These are phyloP conservation scores for Psittacula echo DNA, from an alignment of 2,797 vertebrate genomes.

Conservation along the genomic window DNA sequence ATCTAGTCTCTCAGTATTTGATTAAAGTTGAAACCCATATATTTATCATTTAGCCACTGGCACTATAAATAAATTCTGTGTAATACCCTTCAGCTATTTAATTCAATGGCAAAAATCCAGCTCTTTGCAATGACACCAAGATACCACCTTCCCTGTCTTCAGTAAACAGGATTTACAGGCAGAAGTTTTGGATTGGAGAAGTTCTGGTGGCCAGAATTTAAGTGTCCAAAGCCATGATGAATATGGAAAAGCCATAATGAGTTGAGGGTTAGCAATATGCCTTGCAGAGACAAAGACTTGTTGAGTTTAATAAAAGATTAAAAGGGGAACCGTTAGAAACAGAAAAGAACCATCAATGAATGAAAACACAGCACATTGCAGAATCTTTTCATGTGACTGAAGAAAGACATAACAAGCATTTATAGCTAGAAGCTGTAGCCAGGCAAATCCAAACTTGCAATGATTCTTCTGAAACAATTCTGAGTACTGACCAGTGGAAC, in stretches of 20 bases:
- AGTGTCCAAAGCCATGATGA: background rate
- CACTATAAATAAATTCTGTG: background rate
- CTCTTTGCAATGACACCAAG: background rate
- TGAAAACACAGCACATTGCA: background rate
- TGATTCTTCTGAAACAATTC: background rate
- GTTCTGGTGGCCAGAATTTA: background rate
- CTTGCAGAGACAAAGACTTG: background rate
- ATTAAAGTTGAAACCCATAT: background rate
- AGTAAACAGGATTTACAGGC: background rate
- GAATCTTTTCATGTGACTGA: background rate
- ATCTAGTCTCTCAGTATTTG: background rate
- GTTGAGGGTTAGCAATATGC: background rate
- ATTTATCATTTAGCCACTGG: background rate
- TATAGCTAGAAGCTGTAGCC: background rate
- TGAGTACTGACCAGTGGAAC: background rate
- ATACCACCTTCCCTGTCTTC: background rate
- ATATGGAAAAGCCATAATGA: background rate
- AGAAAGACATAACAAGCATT: background rate
- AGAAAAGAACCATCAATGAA: background rate
- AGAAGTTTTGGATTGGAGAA: background rate
- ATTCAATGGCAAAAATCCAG: slow-evolving; percentile 9
- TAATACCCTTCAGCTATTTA: background rate
- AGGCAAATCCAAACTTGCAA: background rate
- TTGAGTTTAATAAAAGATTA: background rate
- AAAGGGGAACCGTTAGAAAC: background rate